phyloP scores from a whole-genome alignment of 2,113 vertebrate species.

The Steatornis caripensis region DNA sequence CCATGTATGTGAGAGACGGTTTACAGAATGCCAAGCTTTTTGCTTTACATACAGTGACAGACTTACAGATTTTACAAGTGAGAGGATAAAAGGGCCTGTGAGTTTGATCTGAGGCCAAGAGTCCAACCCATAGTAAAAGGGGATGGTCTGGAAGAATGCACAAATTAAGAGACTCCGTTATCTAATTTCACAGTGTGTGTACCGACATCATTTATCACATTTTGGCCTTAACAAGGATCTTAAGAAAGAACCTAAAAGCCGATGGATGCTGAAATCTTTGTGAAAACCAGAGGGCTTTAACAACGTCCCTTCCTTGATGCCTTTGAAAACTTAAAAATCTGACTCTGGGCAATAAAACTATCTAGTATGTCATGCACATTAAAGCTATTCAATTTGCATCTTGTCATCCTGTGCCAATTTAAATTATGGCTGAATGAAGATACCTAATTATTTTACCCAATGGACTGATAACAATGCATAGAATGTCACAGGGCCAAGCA shows the following conservation, averaged over 20 bases:
- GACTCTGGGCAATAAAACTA: neutral
- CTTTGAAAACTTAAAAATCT: neutral
- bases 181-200: neutral
- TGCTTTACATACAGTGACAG: neutral
- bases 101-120: conserved; percentile 35
- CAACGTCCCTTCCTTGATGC: neutral
- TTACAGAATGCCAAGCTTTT: conserved; percentile 3
- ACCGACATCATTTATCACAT: neutral
- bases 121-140: neutral
- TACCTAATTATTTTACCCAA: neutral
- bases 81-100: neutral
- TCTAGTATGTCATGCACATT: neutral
- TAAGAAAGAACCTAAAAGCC: neutral
- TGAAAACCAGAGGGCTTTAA: neutral
- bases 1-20: neutral
- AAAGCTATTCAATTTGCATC: neutral
- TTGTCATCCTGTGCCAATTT: neutral
- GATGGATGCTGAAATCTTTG: neutral
- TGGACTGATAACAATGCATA: neutral
- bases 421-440: neutral
- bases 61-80: conserved; percentile 4
- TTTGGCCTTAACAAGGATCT: neutral
- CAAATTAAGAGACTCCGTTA: neutral
- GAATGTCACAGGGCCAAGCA: neutral
- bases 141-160: conserved; percentile 3